Percentiles rank a stretch among this genome's conserved stretches.
Conservation (phyloP, 2,113 vertebrate species). For the Nerophis ophidion region DNA sequence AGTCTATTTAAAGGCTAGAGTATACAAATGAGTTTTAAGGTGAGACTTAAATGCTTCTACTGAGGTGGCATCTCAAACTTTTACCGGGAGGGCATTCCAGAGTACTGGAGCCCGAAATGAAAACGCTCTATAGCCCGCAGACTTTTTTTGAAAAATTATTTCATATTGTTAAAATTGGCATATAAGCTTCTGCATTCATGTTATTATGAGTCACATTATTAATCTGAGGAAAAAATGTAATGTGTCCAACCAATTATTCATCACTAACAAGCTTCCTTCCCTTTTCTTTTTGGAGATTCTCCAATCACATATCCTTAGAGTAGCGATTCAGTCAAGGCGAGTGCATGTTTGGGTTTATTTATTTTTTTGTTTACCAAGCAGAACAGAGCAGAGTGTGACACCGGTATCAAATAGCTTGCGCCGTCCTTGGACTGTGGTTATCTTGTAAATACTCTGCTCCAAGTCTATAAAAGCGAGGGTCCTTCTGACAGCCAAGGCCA, state of each 20-base stretch:
- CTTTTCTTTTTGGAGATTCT: constrained; percentile 17
- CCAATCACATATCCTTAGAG: constrained; percentile 12
- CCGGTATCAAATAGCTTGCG: constrained; percentile 61
- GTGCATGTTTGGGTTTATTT: constrained; percentile 42
- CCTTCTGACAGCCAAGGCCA: constrained; percentile 63
- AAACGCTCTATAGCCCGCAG: no score
- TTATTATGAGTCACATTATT: not conserved
- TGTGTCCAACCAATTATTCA: constrained; percentile 11
- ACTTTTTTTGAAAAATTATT: no score
- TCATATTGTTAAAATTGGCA: no score
- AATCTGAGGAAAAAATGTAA: constrained; percentile 12
- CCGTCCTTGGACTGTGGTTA: constrained; percentile 62
- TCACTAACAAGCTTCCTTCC: constrained; percentile 4
- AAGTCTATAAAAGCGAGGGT: constrained; percentile 65
- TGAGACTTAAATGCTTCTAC: no score
- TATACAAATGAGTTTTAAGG: no score
- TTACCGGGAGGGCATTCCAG: no score
- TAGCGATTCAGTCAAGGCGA: constrained; percentile 32
- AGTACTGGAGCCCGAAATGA: no score
- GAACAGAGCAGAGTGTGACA: constrained; percentile 48
- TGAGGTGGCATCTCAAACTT: no score
- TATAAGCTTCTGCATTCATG: no score
- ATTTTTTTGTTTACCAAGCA: constrained; percentile 48
- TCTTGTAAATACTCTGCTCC: constrained; percentile 67
- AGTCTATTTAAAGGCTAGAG: no score